Conservation (phyloP, 1,140 invertebrate genomes). For the Ostrea edulis region DNA sequence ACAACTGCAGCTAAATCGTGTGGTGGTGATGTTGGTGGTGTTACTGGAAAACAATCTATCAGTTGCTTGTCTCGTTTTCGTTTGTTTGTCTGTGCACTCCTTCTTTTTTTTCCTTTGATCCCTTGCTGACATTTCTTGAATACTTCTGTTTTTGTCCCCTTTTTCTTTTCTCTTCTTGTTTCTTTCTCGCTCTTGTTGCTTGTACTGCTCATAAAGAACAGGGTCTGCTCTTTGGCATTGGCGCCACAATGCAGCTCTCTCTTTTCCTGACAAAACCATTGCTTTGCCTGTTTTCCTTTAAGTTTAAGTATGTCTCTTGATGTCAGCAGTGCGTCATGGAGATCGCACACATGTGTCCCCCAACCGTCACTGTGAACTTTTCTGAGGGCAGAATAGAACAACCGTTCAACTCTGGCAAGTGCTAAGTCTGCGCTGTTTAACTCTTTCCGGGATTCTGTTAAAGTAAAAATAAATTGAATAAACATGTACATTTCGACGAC, state of each 20-base stretch:
- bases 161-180: background rate
- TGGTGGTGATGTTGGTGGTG: background rate
- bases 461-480: too few relatives aligned
- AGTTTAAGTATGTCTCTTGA: background rate
- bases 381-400: too few relatives aligned
- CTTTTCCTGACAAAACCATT: slow-evolving; percentile 41
- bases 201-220: slow-evolving; percentile 18
- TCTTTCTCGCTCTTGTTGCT: slow-evolving; percentile 45
- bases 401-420: too few relatives aligned
- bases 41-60: background rate
- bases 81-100: slow-evolving; percentile 13
- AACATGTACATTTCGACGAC: too few relatives aligned
- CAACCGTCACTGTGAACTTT: too few relatives aligned
- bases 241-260: slow-evolving; percentile 34
- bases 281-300: background rate
- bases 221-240: slow-evolving; percentile 17
- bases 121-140: background rate
- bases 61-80: slow-evolving; percentile 14
- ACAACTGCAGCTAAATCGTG: background rate
- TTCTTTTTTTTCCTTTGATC: background rate
- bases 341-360: too few relatives aligned
- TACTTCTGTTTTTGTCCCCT: background rate
- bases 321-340: too few relatives aligned
- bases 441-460: background rate
- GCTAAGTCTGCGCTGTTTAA: too few relatives aligned